Evolutionary conservation across 2,113 vertebrate species (phyloP).

Genomic region (Solenodon paradoxus): DNA sequence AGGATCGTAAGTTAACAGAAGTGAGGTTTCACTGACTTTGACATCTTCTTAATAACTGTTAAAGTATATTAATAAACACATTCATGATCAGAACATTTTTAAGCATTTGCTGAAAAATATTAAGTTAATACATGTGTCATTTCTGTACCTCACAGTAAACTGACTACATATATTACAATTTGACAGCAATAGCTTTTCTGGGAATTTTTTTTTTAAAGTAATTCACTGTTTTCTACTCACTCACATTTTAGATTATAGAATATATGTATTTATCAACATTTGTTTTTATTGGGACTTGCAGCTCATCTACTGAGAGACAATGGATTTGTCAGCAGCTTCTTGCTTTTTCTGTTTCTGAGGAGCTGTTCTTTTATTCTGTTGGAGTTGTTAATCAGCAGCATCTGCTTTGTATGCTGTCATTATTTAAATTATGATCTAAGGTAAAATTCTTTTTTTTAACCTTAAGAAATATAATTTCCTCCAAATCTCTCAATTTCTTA

Average conservation of each 20-base stretch:
- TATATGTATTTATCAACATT: background rate
- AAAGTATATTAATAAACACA: background rate
- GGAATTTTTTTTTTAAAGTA: background rate
- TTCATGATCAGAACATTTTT: background rate
- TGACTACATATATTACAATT: background rate
- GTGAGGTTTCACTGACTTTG: background rate
- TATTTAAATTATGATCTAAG: background rate
- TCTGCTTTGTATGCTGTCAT: background rate
- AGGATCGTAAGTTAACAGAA: background rate
- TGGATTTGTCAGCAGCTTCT: background rate
- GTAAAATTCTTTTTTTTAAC: background rate
- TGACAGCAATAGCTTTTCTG: background rate
- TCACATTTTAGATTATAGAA: background rate
- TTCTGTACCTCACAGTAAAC: background rate
- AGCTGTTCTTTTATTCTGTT: background rate
- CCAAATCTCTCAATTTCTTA: background rate
- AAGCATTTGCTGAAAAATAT: background rate
- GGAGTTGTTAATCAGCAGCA: background rate
- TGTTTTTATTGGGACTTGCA: background rate
- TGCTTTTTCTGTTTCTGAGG: background rate
- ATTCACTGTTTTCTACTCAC: background rate
- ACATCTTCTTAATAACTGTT: background rate
- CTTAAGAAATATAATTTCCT: background rate
- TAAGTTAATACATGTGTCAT: background rate
- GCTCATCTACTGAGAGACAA: background rate